A percentile compares a stretch with the other conserved stretches of the same genome.
These are phyloP conservation scores for Acrocephalus arundinaceus DNA, from an alignment of 2,113 vertebrate species.

Conservation along the genomic window DNA sequence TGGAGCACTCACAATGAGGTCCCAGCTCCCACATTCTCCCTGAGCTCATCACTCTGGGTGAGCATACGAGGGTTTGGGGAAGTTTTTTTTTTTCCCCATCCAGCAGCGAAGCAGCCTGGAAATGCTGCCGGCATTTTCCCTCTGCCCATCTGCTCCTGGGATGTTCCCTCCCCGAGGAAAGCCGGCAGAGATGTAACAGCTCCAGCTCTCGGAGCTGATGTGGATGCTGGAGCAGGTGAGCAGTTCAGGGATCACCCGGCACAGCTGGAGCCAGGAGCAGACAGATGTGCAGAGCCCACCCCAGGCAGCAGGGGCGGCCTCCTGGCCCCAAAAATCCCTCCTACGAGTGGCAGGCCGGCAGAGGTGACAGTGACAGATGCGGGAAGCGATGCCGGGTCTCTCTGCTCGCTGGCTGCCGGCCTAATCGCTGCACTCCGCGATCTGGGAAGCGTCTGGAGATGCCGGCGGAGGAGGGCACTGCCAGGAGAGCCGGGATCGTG, in stretches of 20 bases:
- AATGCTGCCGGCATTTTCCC: not conserved
- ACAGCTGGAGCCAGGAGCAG: not conserved
- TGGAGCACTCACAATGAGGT: rapidly evolving
- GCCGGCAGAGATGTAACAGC: not conserved
- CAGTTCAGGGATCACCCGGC: not conserved
- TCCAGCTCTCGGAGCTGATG: not conserved
- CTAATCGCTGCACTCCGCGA: not conserved
- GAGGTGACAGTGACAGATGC: conserved; percentile 12
- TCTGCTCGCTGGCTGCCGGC: not conserved
- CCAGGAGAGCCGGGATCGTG: not conserved
- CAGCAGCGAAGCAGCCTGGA: not conserved
- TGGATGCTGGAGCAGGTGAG: not conserved
- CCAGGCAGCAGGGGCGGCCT: rapidly evolving
- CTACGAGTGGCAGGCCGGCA: rapidly evolving
- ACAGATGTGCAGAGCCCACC: not conserved
- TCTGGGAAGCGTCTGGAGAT: not conserved
- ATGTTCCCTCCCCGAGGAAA: not conserved
- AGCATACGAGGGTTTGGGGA: rapidly evolving
- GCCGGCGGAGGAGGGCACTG: not conserved
- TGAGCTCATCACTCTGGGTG: not conserved
- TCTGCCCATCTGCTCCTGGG: not conserved
- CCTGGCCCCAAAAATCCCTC: not conserved
- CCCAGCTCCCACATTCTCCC: rapidly evolving
- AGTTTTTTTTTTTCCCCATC: not conserved
- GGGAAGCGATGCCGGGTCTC: not conserved